Conservation (phyloP, 92 coral and sea anemone species). For the Phenganax marumi region DNA sequence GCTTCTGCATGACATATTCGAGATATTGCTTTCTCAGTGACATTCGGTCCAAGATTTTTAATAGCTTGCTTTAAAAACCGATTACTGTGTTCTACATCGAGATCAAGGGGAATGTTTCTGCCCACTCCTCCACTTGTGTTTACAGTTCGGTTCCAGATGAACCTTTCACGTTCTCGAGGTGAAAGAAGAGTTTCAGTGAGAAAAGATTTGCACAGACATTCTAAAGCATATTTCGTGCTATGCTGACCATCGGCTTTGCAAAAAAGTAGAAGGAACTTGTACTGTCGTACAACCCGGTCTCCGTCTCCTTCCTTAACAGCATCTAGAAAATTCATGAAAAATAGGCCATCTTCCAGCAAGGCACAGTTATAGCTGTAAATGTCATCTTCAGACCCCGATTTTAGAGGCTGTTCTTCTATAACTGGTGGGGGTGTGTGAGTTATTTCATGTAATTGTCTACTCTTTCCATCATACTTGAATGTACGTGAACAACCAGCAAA, state of each 20-base stretch:
- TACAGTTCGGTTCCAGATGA: conserved; percentile 26
- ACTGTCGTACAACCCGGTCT: neutral
- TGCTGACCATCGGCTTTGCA: neutral
- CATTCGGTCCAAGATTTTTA: conserved; percentile 4
- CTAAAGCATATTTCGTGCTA: too few species aligned
- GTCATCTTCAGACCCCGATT: neutral
- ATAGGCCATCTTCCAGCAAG: conserved; percentile 3
- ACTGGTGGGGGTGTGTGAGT: neutral
- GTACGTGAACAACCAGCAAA: neutral
- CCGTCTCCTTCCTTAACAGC: neutral
- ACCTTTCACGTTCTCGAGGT: conserved; percentile 11
- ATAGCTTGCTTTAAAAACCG: conserved; percentile 24
- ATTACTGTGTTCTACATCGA: conserved; percentile 31
- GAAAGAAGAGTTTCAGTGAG: conserved; percentile 39
- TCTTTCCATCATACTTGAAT: conserved; percentile 6
- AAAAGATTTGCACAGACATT: too few species aligned
- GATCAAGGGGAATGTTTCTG: conserved; percentile 26
- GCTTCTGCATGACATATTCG: neutral
- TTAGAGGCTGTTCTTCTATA: neutral
- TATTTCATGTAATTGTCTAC: neutral
- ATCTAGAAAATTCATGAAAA: conserved; percentile 20
- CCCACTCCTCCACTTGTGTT: conserved; percentile 14
- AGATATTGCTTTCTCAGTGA: neutral
- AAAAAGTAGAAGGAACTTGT: neutral
- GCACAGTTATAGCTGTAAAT: neutral